Evolutionary conservation across 2,888 invertebrate species (phyloP), one percentile per base, ranked within the genome.

Genomic region (Heteromurus nitidus): DNA sequence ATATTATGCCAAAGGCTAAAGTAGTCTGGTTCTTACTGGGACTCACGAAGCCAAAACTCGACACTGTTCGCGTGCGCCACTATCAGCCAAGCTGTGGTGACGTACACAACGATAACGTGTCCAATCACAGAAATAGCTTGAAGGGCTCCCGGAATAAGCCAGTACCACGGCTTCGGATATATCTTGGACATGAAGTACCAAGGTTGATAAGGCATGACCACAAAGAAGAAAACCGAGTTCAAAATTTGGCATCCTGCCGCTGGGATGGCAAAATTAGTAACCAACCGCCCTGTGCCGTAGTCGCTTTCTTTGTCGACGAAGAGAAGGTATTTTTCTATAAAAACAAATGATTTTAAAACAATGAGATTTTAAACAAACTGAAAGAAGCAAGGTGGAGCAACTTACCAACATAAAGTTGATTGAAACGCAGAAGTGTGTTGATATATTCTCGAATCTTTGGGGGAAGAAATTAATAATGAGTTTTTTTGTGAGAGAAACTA

Each of bases 31-130:
- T 18, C 44, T 58, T 77, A 82, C 82, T 82, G 82, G 55, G 65
- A 50, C 30, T 82, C 82, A n/a, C 60, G 42, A 16, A 82, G 44
- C 82, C 82, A 82, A 53, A 82, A 82, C 31, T 82, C 72, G 24
- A 77, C 26, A 31, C 73, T 77, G 9, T 50, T 64, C 9, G 73
- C 68, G 28, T 82, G 82, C n/a, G 77, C 65, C 18, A 77, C 50
- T 28, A 16, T 58, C 0, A 79, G 28, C 82, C 82, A 82, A n/a
- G 62, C 64, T 11, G 60, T 69, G 5, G 47, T 67, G 3, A 47
- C 55, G 36, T 73, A 82, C 0, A 53, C 73, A 13, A 73, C 7
- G n/a, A 79, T 64, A 11, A 50, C 58, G 62, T 73, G 73, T 18
- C 77, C 73, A 30, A 82, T 47, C 24, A 69, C 13, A 1, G 44